Evolutionary conservation across 1,140 invertebrate species (phyloP), one percentile per base, ranked within the genome.

Genomic region (Heliconius hermathena): DNA sequence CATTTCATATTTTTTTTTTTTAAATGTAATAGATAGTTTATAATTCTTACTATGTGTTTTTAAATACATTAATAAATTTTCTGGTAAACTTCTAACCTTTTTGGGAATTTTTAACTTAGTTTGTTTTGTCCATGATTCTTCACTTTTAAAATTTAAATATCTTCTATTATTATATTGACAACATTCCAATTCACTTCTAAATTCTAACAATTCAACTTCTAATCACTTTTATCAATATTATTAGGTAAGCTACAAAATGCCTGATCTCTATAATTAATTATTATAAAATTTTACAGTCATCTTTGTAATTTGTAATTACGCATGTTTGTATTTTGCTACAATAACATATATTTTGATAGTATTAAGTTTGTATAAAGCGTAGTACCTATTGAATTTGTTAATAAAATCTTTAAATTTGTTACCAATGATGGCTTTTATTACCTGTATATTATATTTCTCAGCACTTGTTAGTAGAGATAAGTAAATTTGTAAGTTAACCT

Each of bases 371-470:
- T 66, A 66, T 66, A 66, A 29, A 29, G 60, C 60, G 4, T 66
- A 66, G 60, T 66, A 66, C 60, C 60, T 66, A 76, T 78, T 86
- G 80, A 84, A 84, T 83, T 85, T 87, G 84, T 88, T 86, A 89
- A 88, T 87, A 88, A 88, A 89, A 84, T 81, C 72, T 82, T 87
- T 83, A 82, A 83, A 80, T 83, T 87, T 85, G 83, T 89, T 80
- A 75, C 73, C 83, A 83, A 49, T 71, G 33, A 52, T 78, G 38
- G 49, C 57, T 80, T 82, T 82, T 73, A 78, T 79, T 81, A n/a
- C 54, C 20, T 57, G 20, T 11, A 57, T 57, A 3, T 22, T 57
- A 57, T 57, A 3, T 57, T 57, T 22, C 8, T 22, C 3, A 8
- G 16, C 18, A 8, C 18, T 52, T 20, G 18, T 52, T 52, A 52